These are phyloP conservation scores for Vulpes vulpes DNA, from an alignment of 2,113 vertebrate species.

Conservation along the genomic window DNA sequence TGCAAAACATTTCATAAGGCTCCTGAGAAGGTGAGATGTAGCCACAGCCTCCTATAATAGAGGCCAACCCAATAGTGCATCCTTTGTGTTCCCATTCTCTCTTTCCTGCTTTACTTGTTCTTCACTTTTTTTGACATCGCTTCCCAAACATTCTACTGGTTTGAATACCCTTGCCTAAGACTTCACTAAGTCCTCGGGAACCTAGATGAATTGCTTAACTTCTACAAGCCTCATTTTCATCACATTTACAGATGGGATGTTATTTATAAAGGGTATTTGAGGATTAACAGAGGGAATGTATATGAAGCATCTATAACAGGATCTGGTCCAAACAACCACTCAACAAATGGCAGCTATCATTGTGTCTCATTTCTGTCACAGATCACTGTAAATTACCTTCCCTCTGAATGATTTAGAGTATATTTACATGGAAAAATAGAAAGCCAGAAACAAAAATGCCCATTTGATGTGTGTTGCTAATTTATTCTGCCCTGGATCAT, in stretches of 20 bases:
- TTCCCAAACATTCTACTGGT: background rate
- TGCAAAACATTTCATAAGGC: background rate
- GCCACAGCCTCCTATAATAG: background rate
- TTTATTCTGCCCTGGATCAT: background rate
- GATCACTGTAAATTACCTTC: background rate
- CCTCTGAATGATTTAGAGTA: background rate
- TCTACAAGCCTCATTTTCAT: background rate
- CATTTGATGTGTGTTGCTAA: background rate
- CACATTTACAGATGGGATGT: background rate
- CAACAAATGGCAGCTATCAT: background rate
- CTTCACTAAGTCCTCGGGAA: background rate
- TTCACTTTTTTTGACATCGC: background rate
- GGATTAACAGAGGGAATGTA: background rate
- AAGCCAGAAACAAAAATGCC: slow-evolving; percentile 10
- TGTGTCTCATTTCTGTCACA: slow-evolving; percentile 1
- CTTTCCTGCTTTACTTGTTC: background rate
- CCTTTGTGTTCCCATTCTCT: background rate
- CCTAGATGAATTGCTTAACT: background rate
- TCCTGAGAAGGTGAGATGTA: background rate
- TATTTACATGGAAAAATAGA: background rate
- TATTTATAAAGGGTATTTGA: background rate
- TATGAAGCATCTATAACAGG: background rate
- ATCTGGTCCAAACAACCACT: background rate
- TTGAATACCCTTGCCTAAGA: background rate
- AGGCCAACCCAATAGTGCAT: background rate